Percentiles rank a stretch among this genome's conserved stretches.
These are phyloP conservation scores for Cheilosia vulpina DNA, from an alignment of 2,888 invertebrate genomes.

Conservation along the genomic window DNA sequence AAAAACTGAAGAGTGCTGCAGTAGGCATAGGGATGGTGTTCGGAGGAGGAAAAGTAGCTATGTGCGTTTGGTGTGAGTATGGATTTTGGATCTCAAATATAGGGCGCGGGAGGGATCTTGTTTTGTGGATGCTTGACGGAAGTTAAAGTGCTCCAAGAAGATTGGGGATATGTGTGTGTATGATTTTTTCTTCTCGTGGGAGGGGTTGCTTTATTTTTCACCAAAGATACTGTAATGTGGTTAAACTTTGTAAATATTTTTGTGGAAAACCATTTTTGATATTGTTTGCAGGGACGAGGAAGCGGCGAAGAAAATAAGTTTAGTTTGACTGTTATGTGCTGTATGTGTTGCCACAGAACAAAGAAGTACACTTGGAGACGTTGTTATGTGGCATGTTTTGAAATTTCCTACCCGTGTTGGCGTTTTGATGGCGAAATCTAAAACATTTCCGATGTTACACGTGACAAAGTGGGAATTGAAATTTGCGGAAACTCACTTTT, in stretches of 20 bases:
- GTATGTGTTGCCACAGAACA: conserved; percentile 31
- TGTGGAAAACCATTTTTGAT: conserved; percentile 38
- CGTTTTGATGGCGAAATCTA: not conserved
- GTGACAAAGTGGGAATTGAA: conserved; percentile 50
- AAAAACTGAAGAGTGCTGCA: conserved; percentile 2
- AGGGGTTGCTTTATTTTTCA: conserved; percentile 1
- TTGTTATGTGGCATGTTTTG: conserved; percentile 38
- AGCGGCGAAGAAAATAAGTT: conserved; percentile 2
- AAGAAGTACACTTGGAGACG: conserved; percentile 24
- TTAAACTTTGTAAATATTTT: conserved; percentile 64
- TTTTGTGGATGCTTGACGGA: conserved; percentile 5
- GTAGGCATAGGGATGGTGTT: conserved; percentile 32
- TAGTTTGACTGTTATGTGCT: conserved; percentile 45
- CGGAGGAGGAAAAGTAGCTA: not conserved
- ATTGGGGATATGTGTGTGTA: not conserved
- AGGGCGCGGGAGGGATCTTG: conserved; percentile 33
- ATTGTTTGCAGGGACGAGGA: conserved; percentile 2
- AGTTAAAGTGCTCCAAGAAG: conserved; percentile 53
- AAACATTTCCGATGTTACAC: conserved; percentile 38
- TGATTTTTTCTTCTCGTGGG: conserved; percentile 33
- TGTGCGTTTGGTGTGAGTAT: conserved; percentile 29
- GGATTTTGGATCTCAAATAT: conserved; percentile 54
- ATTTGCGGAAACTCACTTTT: conserved; percentile 2
- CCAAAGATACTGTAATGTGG: conserved; percentile 34
- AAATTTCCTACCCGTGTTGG: conserved; percentile 38